Evolutionary conservation across 2,113 vertebrate genomes (phyloP).

Genomic region (Echinops telfairi): DNA sequence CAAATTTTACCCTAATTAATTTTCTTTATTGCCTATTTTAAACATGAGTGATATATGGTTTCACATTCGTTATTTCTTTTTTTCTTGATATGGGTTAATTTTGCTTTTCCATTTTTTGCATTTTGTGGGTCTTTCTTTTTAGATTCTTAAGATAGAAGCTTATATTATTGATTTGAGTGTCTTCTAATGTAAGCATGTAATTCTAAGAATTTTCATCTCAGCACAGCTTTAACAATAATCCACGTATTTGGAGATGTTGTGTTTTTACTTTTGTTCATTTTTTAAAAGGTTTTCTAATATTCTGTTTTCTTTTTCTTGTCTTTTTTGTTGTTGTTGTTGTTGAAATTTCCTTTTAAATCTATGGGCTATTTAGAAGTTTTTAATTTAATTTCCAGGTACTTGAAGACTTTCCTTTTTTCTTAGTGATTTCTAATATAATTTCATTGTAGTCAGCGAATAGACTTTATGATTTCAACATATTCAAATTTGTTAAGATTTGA

Average conservation of each 20-base stretch:
- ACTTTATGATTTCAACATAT: background rate
- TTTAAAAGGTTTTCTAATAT: background rate
- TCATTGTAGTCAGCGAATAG: background rate
- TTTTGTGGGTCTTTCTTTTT: background rate
- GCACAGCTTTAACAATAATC: background rate
- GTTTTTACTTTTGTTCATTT: background rate
- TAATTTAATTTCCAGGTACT: background rate
- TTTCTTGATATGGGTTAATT: background rate
- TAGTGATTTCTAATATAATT: background rate
- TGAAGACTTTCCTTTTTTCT: background rate
- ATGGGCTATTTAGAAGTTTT: background rate
- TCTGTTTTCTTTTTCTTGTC: no score
- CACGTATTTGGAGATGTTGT: no score
- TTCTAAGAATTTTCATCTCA: background rate
- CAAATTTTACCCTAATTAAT: background rate
- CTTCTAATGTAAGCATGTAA: background rate
- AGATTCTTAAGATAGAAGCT: conserved; percentile 12
- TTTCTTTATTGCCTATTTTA: conserved; percentile 11
- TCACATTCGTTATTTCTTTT: background rate
- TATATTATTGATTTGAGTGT: background rate
- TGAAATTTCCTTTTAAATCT: background rate
- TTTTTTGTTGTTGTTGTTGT: background rate
- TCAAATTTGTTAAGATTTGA: background rate
- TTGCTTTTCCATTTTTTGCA: background rate
- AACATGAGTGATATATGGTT: background rate